Percentiles rank a stretch among this genome's conserved stretches.
Evolutionary conservation across 2,888 invertebrate species (phyloP).

Genomic region (Chrysina gloriosa): DNA sequence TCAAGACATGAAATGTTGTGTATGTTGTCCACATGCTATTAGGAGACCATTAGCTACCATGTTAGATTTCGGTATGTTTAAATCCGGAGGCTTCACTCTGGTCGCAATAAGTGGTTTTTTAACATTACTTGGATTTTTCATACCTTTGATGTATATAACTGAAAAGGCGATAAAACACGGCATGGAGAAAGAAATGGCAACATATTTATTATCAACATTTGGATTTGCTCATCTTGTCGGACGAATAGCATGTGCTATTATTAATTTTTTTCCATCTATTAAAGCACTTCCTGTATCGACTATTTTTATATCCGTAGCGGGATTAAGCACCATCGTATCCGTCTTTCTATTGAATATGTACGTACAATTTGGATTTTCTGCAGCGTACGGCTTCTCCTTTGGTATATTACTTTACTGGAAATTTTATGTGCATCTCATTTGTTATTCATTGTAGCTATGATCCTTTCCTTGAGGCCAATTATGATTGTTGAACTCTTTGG

Average conservation of each 20-base stretch:
- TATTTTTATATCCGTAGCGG: constrained; percentile 60
- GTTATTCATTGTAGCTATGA: constrained; percentile 77
- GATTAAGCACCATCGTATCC: constrained; percentile 81
- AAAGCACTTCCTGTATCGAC: constrained; percentile 45
- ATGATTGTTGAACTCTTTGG: constrained; percentile 94
- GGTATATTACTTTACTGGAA: constrained; percentile 71
- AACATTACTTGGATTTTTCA: constrained; percentile 92
- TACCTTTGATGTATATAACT: constrained; percentile 83
- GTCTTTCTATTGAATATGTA: constrained; percentile 70
- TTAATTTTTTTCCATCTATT: constrained; percentile 54
- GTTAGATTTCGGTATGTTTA: constrained; percentile 85
- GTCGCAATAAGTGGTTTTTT: constrained; percentile 87
- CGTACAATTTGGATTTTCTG: constrained; percentile 80
- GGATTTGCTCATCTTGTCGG: constrained; percentile 90
- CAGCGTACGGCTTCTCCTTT: constrained; percentile 88
- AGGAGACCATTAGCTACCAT: constrained; percentile 79
- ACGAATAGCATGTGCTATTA: constrained; percentile 82
- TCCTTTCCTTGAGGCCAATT: constrained; percentile 93
- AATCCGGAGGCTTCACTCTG: constrained; percentile 85
- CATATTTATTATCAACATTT: constrained; percentile 81
- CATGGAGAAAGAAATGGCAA: constrained; percentile 55
- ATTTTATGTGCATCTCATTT: too few species aligned
- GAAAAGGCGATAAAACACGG: constrained; percentile 68
- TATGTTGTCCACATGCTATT: constrained; percentile 80
- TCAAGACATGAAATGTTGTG: constrained; percentile 70